Evolutionary conservation across 2,888 invertebrate species (phyloP).

Genomic region (Blomia tropicalis): DNA sequence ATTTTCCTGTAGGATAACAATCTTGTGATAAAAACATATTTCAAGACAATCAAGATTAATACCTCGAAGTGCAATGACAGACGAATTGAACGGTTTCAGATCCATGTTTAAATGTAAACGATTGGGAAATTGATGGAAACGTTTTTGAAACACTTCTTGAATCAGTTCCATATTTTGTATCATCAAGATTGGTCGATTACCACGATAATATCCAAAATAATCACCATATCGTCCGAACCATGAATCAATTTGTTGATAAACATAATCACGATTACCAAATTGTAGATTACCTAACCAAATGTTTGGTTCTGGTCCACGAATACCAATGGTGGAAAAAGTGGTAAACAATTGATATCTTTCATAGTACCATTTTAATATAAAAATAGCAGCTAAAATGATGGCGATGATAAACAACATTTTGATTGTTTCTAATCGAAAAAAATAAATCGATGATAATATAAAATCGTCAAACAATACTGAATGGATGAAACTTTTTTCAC

Average conservation of each 20-base stretch:
- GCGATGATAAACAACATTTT: neutral
- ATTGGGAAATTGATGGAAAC: constrained; percentile 13
- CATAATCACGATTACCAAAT: constrained; percentile 1
- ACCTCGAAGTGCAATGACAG: constrained; percentile 14
- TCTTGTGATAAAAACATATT: neutral
- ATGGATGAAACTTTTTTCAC: too few relatives aligned
- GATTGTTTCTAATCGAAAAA: neutral
- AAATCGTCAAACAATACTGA: neutral
- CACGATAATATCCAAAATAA: constrained; percentile 24
- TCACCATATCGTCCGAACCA: constrained; percentile 26
- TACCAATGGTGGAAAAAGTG: neutral
- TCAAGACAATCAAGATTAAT: neutral
- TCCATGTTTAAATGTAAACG: neutral
- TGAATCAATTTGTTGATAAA: neutral
- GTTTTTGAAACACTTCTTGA: constrained; percentile 2
- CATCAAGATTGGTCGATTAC: constrained; percentile 19
- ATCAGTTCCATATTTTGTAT: constrained; percentile 19
- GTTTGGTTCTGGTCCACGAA: constrained; percentile 1
- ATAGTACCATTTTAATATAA: constrained; percentile 14
- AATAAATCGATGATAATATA: neutral
- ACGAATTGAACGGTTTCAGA: constrained; percentile 10
- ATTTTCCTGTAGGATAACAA: neutral
- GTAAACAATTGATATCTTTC: neutral
- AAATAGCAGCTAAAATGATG: neutral
- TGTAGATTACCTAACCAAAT: constrained; percentile 4